Base-by-base conservation (phyloP, 2,113 vertebrate genomes). In the Cavia aperea region DNA sequence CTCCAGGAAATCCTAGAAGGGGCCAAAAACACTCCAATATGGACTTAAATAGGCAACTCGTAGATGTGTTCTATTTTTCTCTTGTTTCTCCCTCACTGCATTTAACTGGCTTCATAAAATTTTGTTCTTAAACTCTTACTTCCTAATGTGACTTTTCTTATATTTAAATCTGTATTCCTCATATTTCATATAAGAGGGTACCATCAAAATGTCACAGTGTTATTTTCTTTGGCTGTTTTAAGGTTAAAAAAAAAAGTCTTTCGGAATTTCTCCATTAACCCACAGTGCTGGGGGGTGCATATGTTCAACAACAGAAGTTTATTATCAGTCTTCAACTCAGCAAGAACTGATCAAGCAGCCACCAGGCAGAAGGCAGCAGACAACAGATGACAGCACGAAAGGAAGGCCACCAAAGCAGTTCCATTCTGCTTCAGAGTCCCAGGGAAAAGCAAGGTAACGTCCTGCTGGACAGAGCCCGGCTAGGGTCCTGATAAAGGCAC, bases 1-100 rank as follows among this genome's bases (percentile, higher is more conserved):
- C 83, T 95, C 91, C 93, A 95, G 90, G 91, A 95, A 96, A 95
- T 92, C 89, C 92, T 95, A 96, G 94, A 94, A 94, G 95, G 77
- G 94, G 86, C 85, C 54, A 36, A 81, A 95, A 82, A 13, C 88
- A 77, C 72, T 63, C 68, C 81, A 60, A 4, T 54, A 54, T 93
- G 39, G 36, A 79, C 90, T 94, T 93, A 77, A 92, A 86, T 88
- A 70, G 89, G 77, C 65, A 93, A 62, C 60, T 86, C 49, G 43
- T 39, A 68, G 43, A 36, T 63, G 33, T 70, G 26, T 77, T 77
- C 75, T 39, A 23, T 77, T 89, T 96, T 68, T 79, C 63, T 81
- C n/a, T 91, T 54, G 49, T 72, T 94, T 88, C 33, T 60, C 51
- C n/a, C 36, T 89, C 13, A 77, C 70, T 89, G 19, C 54, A 86